Evolutionary conservation across 2,797 vertebrate species (phyloP).

Genomic region (Salmo trutta): DNA sequence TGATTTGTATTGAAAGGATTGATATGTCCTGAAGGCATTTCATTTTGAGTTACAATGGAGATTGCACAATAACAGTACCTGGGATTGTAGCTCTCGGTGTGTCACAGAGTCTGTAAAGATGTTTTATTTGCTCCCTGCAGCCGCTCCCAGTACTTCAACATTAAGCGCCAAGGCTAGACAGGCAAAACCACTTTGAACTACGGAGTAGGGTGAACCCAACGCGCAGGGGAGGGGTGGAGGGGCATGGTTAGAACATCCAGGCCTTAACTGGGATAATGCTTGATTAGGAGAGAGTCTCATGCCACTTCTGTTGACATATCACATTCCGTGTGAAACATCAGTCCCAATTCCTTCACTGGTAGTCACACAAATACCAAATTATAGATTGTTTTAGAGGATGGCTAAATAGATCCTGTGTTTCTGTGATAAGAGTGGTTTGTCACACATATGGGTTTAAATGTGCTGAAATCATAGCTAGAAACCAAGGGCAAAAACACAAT

Average conservation of each 20-base stretch:
- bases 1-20: constrained; percentile 52
- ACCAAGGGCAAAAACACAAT: constrained; percentile 18
- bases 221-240: constrained; percentile 41
- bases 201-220: constrained; percentile 69
- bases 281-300: background rate
- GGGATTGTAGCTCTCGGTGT: constrained; percentile 75
- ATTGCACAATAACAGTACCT: constrained; percentile 81
- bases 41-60: constrained; percentile 68
- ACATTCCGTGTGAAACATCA: background rate
- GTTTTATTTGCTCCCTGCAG: constrained; percentile 81
- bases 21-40: constrained; percentile 50
- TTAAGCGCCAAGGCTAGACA: constrained; percentile 80
- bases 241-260: constrained; percentile 28
- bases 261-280: constrained; percentile 22
- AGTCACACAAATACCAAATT: background rate
- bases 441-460: background rate
- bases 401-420: background rate
- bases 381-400: background rate
- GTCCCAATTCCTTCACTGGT: background rate
- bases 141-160: constrained; percentile 86
- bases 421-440: background rate
- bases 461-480: background rate
- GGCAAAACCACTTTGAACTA: constrained; percentile 77
- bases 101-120: constrained; percentile 75
- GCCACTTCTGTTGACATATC: background rate